Evolutionary conservation across 2,797 vertebrate species (phyloP).

Genomic region (Phylloscopus collybita): DNA sequence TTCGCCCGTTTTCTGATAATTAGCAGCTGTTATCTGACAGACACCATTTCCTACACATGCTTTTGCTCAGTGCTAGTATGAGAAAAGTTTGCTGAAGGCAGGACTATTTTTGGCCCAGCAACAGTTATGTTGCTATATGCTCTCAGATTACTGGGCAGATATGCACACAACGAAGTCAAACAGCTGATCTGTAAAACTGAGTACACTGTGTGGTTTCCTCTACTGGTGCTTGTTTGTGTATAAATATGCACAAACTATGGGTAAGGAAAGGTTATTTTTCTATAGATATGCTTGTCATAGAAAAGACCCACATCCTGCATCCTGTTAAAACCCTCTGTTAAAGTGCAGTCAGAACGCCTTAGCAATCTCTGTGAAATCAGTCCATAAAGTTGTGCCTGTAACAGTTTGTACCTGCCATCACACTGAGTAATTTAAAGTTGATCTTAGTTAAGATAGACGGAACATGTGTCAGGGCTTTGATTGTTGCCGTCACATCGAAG

Average conservation of each 20-base stretch:
- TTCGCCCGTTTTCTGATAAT: conserved; percentile 55
- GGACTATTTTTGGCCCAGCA: conserved; percentile 71
- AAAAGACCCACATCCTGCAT: conserved; percentile 41
- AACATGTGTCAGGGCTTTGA: background rate
- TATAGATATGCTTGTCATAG: conserved; percentile 22
- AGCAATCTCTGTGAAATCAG: background rate
- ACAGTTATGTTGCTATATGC: conserved; percentile 66
- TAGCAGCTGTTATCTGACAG: conserved; percentile 64
- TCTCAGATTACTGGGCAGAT: conserved; percentile 69
- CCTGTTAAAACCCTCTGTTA: conserved; percentile 21
- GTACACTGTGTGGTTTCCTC: conserved; percentile 55
- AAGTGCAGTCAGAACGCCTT: background rate
- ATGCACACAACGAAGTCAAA: conserved; percentile 58
- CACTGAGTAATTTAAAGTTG: background rate
- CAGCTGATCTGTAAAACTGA: conserved; percentile 72
- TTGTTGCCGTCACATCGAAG: background rate
- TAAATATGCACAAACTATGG: background rate
- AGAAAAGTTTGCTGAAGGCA: conserved; percentile 64
- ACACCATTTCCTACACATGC: conserved; percentile 59
- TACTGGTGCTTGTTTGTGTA: conserved; percentile 39
- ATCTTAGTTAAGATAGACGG: conserved; percentile 18
- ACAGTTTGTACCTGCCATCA: background rate
- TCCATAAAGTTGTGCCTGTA: background rate
- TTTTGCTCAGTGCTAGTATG: conserved; percentile 57
- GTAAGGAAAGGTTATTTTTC: conserved; percentile 45